phyloP scores from a whole-genome alignment of 2,888 invertebrate species.

The Cheilosia grossa region DNA sequence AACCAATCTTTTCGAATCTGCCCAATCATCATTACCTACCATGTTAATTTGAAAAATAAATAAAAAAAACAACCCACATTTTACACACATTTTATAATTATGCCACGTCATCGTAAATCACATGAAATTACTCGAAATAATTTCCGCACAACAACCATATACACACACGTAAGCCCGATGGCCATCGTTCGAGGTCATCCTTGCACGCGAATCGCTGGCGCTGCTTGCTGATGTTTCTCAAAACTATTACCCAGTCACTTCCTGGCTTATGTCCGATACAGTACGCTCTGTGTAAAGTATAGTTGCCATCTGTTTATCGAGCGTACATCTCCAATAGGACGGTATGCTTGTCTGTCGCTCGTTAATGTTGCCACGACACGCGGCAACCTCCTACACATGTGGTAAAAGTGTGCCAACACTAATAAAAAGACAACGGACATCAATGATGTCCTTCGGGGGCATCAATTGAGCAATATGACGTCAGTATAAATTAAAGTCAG shows the following conservation, averaged over 20 bases:
- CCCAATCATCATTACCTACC: neutral
- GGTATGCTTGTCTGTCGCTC: conserved; percentile 40
- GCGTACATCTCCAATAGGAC: conserved; percentile 56
- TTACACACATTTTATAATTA: conserved; percentile 11
- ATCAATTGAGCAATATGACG: conserved; percentile 69
- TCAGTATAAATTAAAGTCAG: conserved; percentile 52
- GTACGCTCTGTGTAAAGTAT: neutral
- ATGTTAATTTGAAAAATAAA: neutral
- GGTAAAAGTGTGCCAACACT: conserved; percentile 50
- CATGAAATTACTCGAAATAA: conserved; percentile 58
- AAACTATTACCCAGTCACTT: conserved; percentile 46
- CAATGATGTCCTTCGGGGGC: conserved; percentile 64
- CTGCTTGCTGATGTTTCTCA: conserved; percentile 35
- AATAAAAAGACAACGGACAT: conserved; percentile 55
- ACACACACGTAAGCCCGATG: conserved; percentile 45
- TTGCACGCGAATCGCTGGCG: conserved; percentile 68
- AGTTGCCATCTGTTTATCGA: conserved; percentile 69
- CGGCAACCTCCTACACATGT: conserved; percentile 46
- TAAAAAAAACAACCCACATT: neutral
- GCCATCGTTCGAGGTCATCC: conserved; percentile 72
- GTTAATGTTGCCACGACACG: conserved; percentile 70
- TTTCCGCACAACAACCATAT: conserved; percentile 24
- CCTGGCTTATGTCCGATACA: conserved; percentile 32
- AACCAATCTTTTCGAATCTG: no score
- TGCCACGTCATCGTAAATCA: conserved; percentile 65